These are phyloP conservation scores for Charaxes varanes DNA, from an alignment of 1,140 invertebrate species.

Conservation along the genomic window DNA sequence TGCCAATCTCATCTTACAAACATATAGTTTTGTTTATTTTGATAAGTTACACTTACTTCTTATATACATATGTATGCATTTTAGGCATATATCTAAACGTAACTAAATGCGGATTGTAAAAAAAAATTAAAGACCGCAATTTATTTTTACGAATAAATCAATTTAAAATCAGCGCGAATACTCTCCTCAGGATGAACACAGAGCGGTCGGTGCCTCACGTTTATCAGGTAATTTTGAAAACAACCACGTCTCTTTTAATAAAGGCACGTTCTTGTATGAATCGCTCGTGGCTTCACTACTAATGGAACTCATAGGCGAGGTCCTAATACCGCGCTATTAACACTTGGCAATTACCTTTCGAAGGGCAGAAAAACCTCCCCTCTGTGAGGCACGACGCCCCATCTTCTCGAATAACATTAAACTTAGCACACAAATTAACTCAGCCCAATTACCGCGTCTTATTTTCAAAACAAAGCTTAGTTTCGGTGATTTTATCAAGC, in stretches of 20 bases:
- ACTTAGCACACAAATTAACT: slow-evolving; percentile 52
- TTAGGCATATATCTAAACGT: no score
- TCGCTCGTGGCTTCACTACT: slow-evolving; percentile 54
- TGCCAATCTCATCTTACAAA: no score
- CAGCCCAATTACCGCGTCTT: no score
- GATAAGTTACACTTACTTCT: no score
- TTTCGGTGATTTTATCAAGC: no score
- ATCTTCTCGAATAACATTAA: slow-evolving; percentile 47
- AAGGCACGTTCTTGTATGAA: slow-evolving; percentile 63
- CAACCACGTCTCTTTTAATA: slow-evolving; percentile 63
- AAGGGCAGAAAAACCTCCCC: slow-evolving; percentile 46
- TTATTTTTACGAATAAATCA: no score
- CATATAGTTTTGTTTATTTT: no score
- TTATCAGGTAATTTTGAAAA: slow-evolving; percentile 54
- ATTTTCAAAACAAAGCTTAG: no score
- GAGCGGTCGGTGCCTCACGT: slow-evolving; percentile 19
- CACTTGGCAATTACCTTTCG: slow-evolving; percentile 52
- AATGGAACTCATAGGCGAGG: slow-evolving; percentile 67
- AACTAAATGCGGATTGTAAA: no score
- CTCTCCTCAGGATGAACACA: slow-evolving; percentile 11
- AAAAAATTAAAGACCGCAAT: no score
- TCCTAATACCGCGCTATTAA: slow-evolving; percentile 58
- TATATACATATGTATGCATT: no score
- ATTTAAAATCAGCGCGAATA: no score
- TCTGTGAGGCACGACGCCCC: slow-evolving; percentile 20